These are phyloP conservation scores for Drosophila miranda DNA, from an alignment of 1,140 invertebrate genomes.

Conservation along the genomic window DNA sequence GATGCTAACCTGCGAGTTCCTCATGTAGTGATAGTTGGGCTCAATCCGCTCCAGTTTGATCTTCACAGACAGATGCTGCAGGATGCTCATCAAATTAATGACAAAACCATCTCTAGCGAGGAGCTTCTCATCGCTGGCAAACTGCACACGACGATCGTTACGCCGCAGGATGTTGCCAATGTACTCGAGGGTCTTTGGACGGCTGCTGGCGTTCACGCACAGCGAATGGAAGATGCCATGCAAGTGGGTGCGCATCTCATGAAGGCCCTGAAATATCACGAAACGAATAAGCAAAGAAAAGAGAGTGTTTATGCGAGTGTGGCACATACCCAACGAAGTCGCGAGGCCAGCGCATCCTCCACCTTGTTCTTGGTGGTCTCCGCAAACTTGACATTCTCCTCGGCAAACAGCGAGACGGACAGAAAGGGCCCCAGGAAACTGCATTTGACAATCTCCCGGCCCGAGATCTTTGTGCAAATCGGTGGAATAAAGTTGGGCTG, in stretches of 20 bases:
- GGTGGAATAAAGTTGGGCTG: constrained; percentile 90
- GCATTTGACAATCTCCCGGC: constrained; percentile 91
- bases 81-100: constrained; percentile 94
- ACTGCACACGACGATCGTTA: constrained; percentile 94
- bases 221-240: constrained; percentile 93
- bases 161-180: constrained; percentile 88
- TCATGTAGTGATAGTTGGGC: constrained; percentile 93
- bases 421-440: constrained; percentile 96
- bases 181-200: constrained; percentile 90
- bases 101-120: constrained; percentile 96
- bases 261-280: constrained; percentile 84
- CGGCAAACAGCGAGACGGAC: constrained; percentile 94
- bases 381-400: constrained; percentile 93
- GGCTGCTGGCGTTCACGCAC: constrained; percentile 89
- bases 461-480: constrained; percentile 87
- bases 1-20: constrained; percentile 89
- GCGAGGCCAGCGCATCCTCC: constrained; percentile 54
- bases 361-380: constrained; percentile 85
- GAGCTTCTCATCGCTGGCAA: constrained; percentile 92
- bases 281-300: neutral
- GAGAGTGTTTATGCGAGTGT: neutral
- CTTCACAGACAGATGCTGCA: constrained; percentile 94
- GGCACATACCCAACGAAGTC: constrained; percentile 67
- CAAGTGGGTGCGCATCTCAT: constrained; percentile 87
- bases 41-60: constrained; percentile 94